A percentile compares a stretch with the other conserved stretches of the same genome.
These are phyloP conservation scores for Urocitellus parryii DNA, from an alignment of 2,113 vertebrate genomes.

Conservation along the genomic window DNA sequence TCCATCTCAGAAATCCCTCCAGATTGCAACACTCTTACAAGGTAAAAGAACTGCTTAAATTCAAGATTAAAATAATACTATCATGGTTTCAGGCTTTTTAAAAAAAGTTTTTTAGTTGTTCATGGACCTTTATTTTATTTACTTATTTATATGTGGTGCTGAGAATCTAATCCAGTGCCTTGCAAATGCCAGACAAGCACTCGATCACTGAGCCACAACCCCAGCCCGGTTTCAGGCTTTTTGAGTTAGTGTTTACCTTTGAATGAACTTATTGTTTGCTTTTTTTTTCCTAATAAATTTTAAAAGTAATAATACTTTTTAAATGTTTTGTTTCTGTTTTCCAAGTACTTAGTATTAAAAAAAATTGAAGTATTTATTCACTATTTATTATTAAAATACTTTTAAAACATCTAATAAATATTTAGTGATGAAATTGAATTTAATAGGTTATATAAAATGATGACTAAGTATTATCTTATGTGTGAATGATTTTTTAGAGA, in stretches of 20 bases:
- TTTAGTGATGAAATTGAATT: background rate
- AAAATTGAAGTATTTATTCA: background rate
- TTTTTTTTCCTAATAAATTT: background rate
- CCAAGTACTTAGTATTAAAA: background rate
- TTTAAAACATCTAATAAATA: constrained; percentile 15
- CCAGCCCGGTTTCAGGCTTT: background rate
- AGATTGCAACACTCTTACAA: constrained; percentile 96
- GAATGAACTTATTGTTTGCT: constrained; percentile 35
- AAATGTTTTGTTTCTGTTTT: constrained; percentile 59
- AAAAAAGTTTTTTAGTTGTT: no score
- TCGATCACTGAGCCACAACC: no score
- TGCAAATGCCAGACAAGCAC: no score
- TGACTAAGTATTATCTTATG: background rate
- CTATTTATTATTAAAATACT: background rate
- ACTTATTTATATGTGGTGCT: no score
- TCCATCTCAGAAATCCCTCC: constrained; percentile 96
- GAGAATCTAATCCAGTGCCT: no score
- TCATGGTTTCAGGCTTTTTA: background rate
- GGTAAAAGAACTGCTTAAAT: constrained; percentile 86
- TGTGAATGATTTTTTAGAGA: constrained; percentile 9
- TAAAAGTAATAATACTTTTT: constrained; percentile 13
- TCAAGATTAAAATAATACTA: constrained; percentile 44
- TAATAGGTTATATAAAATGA: background rate
- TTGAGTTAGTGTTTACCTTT: constrained; percentile 52
- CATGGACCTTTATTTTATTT: no score